Evolutionary conservation across 2,113 vertebrate species (phyloP), one percentile per base, ranked within the genome.

Genomic region (Cyrtonyx montezumae): DNA sequence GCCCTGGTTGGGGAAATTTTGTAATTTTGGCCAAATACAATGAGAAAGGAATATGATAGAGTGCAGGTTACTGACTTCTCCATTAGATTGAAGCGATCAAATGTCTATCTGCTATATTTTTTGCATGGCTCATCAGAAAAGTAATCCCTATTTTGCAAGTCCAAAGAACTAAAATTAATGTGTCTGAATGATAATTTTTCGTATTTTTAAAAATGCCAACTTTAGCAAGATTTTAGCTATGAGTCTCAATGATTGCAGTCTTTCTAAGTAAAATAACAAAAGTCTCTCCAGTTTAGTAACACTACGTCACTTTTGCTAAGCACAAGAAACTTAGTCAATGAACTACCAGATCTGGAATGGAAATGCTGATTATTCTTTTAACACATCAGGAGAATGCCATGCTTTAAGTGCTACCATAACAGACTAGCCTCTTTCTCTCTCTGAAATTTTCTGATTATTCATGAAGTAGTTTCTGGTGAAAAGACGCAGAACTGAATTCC

Each of bases 141-240:
- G 22, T 16, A 86, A 23, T 11, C 3, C 6, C 6, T 32, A 30
- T 65, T 85, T 73, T 34, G 2, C 15, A 58, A 62, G 12, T 30
- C 9, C 30, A 23, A 68, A 26, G 1, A 46, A 6, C 0, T 59
- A 43, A 59, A 73, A 34, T 28, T 40, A 40, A 19, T 1, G 23
- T 55, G n/a, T 6, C 4, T 79, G 59, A 85, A 85, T 76, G 30
- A 7, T 6, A 73, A 46, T 3, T 5, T 53, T 69, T 34, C 53
- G 1, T 49, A 77, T 69, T 58, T 4, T 66, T 22, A 48, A 87
- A 85, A 79, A 58, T 37, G 2, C 0, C 9, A 19, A 23, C 1
- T 8, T 16, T n/a, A 10, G 11, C 0, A 0, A 22, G 2, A 11
- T 59, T 13, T 34, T 56, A 42, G 1, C 34, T 81, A 18, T 48